Evolutionary conservation across 92 coral and sea anemone species (phyloP).

Genomic region (Paramuricea clavata): DNA sequence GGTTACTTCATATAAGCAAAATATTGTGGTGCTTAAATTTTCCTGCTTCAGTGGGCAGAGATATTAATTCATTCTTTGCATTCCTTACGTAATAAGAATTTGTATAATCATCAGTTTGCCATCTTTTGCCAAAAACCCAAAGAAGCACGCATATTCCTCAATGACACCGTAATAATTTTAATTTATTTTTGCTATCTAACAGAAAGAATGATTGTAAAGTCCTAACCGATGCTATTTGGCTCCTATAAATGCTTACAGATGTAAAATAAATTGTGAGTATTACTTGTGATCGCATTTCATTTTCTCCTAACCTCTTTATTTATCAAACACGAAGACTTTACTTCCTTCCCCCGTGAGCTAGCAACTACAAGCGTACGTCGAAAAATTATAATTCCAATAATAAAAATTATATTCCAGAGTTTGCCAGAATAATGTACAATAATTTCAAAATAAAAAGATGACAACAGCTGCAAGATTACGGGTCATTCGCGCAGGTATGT

Average conservation of each 20-base stretch:
- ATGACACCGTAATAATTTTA: too few relatives aligned
- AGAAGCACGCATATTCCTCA: neutral
- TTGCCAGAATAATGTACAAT: neutral
- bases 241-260: too few relatives aligned
- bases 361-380: slow-evolving; percentile 10
- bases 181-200: too few relatives aligned
- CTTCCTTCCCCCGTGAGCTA: slow-evolving; percentile 27
- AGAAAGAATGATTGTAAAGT: too few relatives aligned
- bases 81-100: slow-evolving; percentile 3
- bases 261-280: neutral
- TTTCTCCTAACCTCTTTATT: slow-evolving; percentile 25
- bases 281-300: neutral
- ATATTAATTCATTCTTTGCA: neutral
- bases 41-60: too few relatives aligned
- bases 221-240: too few relatives aligned
- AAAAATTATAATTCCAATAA: neutral
- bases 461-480: neutral
- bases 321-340: neutral
- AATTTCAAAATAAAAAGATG: neutral
- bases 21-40: neutral
- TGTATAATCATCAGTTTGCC: neutral
- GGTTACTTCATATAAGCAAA: neutral
- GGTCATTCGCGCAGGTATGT: neutral
- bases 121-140: neutral
- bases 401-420: neutral